Evolutionary conservation across 2,113 vertebrate species (phyloP).

Genomic region (Heterochromis multidens): DNA sequence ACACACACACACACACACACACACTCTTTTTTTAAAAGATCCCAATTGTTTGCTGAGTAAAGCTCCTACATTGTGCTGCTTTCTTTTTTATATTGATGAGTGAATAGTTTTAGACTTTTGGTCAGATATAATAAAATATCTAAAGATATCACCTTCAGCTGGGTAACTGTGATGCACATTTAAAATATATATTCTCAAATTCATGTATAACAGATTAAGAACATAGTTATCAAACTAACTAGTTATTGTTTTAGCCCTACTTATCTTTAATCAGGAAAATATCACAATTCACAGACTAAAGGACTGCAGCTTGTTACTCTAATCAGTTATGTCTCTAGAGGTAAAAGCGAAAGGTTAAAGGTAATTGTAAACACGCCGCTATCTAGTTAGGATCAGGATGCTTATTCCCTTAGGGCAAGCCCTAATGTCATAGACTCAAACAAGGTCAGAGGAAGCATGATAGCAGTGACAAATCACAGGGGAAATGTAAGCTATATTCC

Average conservation of each 20-base stretch:
- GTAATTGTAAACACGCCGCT: conserved; percentile 63
- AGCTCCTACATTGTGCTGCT: not conserved
- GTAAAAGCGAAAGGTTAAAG: conserved; percentile 62
- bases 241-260: not conserved
- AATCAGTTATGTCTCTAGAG: conserved; percentile 53
- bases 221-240: not conserved
- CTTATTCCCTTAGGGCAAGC: conserved; percentile 55
- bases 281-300: not conserved
- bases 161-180: not conserved
- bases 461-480: conserved; percentile 58
- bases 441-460: conserved; percentile 56
- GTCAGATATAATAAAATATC: not conserved
- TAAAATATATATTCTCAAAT: not conserved
- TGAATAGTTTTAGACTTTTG: not conserved
- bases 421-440: conserved; percentile 56
- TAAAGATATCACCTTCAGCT: not conserved
- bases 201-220: not conserved
- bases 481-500: conserved; percentile 51
- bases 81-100: not conserved
- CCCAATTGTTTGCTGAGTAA: not conserved
- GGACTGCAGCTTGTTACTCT: conserved; percentile 1
- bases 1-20: not conserved
- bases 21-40: not conserved
- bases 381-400: conserved; percentile 55
- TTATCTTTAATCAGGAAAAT: not conserved